Base-by-base conservation (phyloP, 1,140 invertebrate species). In the Ceratina japonica region DNA sequence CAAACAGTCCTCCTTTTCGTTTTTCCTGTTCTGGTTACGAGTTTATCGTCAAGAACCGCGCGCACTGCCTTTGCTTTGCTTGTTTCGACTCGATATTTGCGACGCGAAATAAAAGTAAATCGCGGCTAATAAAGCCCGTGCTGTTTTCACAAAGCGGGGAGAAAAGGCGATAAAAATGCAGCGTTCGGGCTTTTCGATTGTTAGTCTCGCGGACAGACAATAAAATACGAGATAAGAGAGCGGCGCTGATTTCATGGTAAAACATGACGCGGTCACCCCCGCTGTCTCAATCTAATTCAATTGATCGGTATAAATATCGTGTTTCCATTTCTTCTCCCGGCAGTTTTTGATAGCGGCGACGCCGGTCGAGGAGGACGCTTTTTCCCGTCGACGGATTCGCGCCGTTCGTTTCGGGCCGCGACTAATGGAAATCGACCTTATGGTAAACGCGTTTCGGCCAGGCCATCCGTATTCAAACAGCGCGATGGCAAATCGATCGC, bases 401-500 rank as follows among this genome's bases (percentile, higher is more conserved):
- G 37, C 20, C 54, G 37, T 61, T 31, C 44, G 54, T 66, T 66
- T n/a, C 54, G 37, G 59, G n/a, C 4, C n/a, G 18, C 74, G 24
- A 5, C 54, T 75, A 69, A 68, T 68, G 64, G 74, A 75, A 59
- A 68, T 69, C 63, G 65, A 69, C 16, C 37, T 68, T 68, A 58
- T 59, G 63, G 59, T 63, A 63, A 75, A 75, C 31, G 65, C 37
- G 64, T 76, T 31, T 51, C 22, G 22, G 16, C 20, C 20, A 10
- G 20, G 20, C 31, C 51, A 24, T 75, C 73, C n/a, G 31, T 44
- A 58, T 75, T 75, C 64, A 49, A 51, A 69, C 54, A 68, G 31
- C 52, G 54, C 31, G 63, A 49, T 49, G 31, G 73, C 63, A 24
- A 59, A 75, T 75, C 64, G 54, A 75, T 75, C 64, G 63, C 20